Evolutionary conservation across 2,797 vertebrate species (phyloP), one percentile per base, ranked within the genome.

Genomic region (Delichon dasypus): DNA sequence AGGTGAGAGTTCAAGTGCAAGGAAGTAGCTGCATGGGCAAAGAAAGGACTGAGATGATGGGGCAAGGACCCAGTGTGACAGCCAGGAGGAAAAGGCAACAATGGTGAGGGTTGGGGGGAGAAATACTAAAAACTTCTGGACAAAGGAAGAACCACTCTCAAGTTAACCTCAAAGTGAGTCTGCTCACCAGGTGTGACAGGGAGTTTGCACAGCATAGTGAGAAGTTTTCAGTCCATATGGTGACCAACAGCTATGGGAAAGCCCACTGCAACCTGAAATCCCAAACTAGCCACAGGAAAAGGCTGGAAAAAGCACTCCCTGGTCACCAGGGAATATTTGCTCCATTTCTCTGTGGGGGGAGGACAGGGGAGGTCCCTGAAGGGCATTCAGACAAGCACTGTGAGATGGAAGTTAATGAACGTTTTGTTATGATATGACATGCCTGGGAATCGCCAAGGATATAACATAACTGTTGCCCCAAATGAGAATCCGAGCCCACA

Each of bases 31-130:
- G 4, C 9, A 38, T 45, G 32, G 22, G 42, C 50, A 79, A 50
- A n/a, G 34, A 68, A 83, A 29, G 30, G 23, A 50, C 23, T 32
- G 44, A 83, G 32, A 40, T 32, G 21, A 34, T 70, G n/a, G 13
- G n/a, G 4, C 32, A 50, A 17, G 25, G 23, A 61, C 8, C 4
- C 1, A 1, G 9, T 4, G 4, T 64, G 55, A 51, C 1, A 16
- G 14, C 25, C 11, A 45, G 62, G 34, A 89, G 45, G 55, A 85
- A 87, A 91, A 82, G 62, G 26, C 12, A 48, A 36, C 14, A 42
- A 13, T 23, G 45, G 23, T 11, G 36, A 68, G 9, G 22, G 17
- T 0, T 55, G 11, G 7, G 16, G 16, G 27, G 11, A 60, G 27
- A 91, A 91, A 51, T 7, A 9, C 17, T 45, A 65, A 87, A 85